A percentile compares a stretch with the other conserved stretches of the same genome.
Evolutionary conservation across 2,888 invertebrate species (phyloP).

Genomic region (Thyatira batis): DNA sequence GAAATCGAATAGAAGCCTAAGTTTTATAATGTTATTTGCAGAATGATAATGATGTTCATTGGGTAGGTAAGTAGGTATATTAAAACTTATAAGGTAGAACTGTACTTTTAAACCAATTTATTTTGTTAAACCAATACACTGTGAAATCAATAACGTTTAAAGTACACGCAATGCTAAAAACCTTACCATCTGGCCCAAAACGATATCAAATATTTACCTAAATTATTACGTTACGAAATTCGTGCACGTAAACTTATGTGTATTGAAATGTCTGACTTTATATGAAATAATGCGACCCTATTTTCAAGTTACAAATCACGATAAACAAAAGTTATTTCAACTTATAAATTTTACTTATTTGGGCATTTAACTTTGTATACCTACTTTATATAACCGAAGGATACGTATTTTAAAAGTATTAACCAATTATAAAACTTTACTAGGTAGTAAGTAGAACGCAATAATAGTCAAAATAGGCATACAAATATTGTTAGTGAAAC

Average conservation of each 20-base stretch:
- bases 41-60: too few species aligned
- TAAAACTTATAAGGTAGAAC: too few species aligned
- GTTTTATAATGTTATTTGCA: too few species aligned
- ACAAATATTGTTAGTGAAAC: too few species aligned
- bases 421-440: too few species aligned
- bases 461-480: too few species aligned
- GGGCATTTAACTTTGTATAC: not conserved
- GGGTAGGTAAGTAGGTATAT: too few species aligned
- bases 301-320: not conserved
- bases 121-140: too few species aligned
- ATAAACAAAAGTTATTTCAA: not conserved
- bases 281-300: not conserved
- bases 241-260: not conserved
- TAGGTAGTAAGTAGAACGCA: too few species aligned
- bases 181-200: not conserved
- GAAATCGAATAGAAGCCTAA: not conserved
- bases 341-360: not conserved
- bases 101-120: not conserved
- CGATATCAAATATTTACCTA: not conserved
- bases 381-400: not conserved
- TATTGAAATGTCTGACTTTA: not conserved
- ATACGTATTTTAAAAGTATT: not conserved
- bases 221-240: not conserved
- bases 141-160: not conserved
- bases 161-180: not conserved